These are phyloP conservation scores for Psettodes erumei DNA, from an alignment of 2,113 vertebrate genomes.

Conservation along the genomic window DNA sequence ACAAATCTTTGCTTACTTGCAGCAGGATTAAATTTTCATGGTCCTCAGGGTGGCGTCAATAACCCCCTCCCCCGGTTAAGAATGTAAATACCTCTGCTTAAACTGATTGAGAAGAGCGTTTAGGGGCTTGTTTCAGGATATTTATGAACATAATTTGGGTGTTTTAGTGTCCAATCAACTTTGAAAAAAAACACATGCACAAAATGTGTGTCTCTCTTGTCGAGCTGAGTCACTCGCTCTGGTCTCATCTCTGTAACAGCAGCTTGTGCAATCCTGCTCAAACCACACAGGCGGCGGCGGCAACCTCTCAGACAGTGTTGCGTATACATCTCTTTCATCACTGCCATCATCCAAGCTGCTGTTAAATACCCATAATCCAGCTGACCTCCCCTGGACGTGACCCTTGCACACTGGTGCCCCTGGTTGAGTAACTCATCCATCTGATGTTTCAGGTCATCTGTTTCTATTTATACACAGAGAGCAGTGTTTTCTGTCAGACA, in stretches of 20 bases:
- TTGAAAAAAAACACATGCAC: not conserved
- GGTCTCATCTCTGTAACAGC: not conserved
- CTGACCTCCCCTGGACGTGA: slow-evolving; percentile 31
- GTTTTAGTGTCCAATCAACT: not conserved
- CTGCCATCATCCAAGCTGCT: slow-evolving; percentile 24
- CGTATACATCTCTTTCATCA: slow-evolving; percentile 1
- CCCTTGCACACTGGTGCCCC: slow-evolving; percentile 34
- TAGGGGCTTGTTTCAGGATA: slow-evolving; percentile 2
- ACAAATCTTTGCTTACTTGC: slow-evolving; percentile 15
- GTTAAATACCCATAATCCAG: slow-evolving; percentile 64
- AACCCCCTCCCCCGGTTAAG: not conserved
- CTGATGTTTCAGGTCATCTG: slow-evolving; percentile 55
- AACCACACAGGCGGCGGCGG: not conserved
- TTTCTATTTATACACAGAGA: slow-evolving; percentile 54
- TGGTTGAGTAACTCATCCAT: slow-evolving; percentile 51
- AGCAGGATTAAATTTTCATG: slow-evolving; percentile 16
- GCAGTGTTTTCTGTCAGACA: slow-evolving; percentile 6
- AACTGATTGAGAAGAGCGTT: not conserved
- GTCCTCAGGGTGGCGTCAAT: slow-evolving; percentile 19
- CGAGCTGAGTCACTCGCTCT: slow-evolving; percentile 6
- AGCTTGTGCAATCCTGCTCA: slow-evolving; percentile 5
- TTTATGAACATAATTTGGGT: not conserved
- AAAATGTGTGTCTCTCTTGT: not conserved
- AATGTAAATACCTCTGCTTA: slow-evolving; percentile 22
- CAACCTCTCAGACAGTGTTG: slow-evolving; percentile 3